Evolutionary conservation across 2,113 vertebrate genomes (phyloP), one percentile per base, ranked within the genome.

Genomic region (Butastur rufipennis): DNA sequence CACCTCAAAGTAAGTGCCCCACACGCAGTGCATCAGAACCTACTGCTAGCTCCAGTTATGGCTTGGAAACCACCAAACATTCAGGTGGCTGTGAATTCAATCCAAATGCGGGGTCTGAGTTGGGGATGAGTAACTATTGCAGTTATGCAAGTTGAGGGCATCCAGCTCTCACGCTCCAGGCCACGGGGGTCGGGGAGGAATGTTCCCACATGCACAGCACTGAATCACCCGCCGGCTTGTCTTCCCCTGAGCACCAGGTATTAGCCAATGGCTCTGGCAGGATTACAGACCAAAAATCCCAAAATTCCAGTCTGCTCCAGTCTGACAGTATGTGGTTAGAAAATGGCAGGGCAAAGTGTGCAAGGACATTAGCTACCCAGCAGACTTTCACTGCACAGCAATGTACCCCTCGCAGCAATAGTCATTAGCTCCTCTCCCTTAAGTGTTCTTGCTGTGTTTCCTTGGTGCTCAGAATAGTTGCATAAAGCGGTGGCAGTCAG

Each of bases 231-330:
- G 7, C 25, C 47, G 3, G 68, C 73, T 16, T 19, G 43, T 40
- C 86, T 61, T 84, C 48, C 62, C 72, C 86, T 27, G n/a, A 91
- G 73, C 83, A 89, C 20, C 89, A 95, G 89, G 58, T 66, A 85
- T 22, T 15, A 81, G 56, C 74, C 91, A 85, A 34, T 15, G 62
- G 53, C 62, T 73, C 86, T 79, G 81, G 86, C 81, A 83, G 66
- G 48, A 70, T 43, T 21, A 73, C 81, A 79, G 48, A 85, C 48
- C 48, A 68, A 61, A 82, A 85, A 53, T 18, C 78, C 91, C 84
- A 42, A 15, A 45, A 45, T 26, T 55, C 43, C 94, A 95, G 56
- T 22, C 83, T 58, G 68, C 56, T 79, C 72, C 12, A 5, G 43
- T 38, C 62, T 4, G 2, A 42, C 19, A 17, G 6, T 0, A 8